These are phyloP conservation scores for Pygoscelis antarcticus DNA, from an alignment of 2,113 vertebrate genomes.

Conservation along the genomic window DNA sequence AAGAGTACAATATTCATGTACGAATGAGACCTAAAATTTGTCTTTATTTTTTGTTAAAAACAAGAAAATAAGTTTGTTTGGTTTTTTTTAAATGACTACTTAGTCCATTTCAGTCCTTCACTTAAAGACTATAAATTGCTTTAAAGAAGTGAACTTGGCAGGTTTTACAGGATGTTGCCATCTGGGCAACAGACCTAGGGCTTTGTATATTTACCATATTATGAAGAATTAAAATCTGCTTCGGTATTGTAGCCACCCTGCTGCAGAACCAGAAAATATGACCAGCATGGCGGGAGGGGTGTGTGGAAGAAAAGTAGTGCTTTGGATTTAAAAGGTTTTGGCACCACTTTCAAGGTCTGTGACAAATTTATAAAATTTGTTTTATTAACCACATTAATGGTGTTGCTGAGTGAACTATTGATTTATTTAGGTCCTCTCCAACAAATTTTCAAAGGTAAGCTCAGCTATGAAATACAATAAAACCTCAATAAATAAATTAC, in stretches of 20 bases:
- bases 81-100: background rate
- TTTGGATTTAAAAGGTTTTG: constrained; percentile 22
- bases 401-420: constrained; percentile 21
- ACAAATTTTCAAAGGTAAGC: constrained; percentile 12
- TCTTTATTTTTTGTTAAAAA: background rate
- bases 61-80: background rate
- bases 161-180: background rate
- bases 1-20: background rate
- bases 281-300: background rate
- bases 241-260: background rate
- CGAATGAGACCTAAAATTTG: background rate
- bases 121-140: background rate
- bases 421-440: constrained; percentile 27
- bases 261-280: background rate
- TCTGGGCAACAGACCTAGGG: background rate
- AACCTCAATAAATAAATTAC: constrained; percentile 26
- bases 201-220: background rate
- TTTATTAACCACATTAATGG: constrained; percentile 39
- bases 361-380: constrained; percentile 26
- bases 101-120: background rate
- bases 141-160: background rate
- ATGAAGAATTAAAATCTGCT: background rate
- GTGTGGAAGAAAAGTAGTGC: background rate
- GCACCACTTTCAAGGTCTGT: background rate
- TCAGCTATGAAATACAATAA: constrained; percentile 35